Evolutionary conservation across 2,113 vertebrate genomes (phyloP).

Genomic region (Motacilla alba): DNA sequence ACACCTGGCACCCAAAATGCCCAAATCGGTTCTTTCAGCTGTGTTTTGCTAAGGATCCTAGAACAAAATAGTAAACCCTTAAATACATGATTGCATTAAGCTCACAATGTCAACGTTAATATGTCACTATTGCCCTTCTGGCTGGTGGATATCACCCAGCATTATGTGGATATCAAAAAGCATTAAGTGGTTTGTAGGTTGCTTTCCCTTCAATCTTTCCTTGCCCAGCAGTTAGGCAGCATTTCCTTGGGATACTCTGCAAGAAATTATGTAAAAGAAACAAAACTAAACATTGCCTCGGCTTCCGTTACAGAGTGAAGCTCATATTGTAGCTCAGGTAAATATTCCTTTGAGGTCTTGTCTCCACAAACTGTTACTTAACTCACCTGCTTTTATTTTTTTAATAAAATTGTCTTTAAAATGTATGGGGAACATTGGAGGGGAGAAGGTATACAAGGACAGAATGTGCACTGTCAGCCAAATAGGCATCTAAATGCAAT

Average conservation of each 20-base stretch:
- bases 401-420: conserved; percentile 64
- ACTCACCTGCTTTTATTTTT: conserved; percentile 34
- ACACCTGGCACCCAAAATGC: background rate
- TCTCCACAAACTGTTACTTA: conserved; percentile 11
- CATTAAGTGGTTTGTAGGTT: background rate
- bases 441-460: conserved; percentile 18
- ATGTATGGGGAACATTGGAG: background rate
- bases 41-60: background rate
- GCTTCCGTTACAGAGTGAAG: background rate
- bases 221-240: background rate
- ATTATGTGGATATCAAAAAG: background rate
- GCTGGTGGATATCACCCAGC: background rate
- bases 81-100: background rate
- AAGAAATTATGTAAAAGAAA: conserved; percentile 5
- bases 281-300: conserved; percentile 6
- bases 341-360: conserved; percentile 27
- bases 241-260: background rate
- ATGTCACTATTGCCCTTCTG: background rate
- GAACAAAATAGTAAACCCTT: background rate
- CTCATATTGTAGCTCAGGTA: background rate
- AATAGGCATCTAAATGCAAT: conserved; percentile 37
- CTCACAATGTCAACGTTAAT: background rate
- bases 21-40: background rate
- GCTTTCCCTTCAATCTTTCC: background rate
- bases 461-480: conserved; percentile 32